Base-by-base conservation (phyloP, 1,140 invertebrate species). In the Drosophila elegans region DNA sequence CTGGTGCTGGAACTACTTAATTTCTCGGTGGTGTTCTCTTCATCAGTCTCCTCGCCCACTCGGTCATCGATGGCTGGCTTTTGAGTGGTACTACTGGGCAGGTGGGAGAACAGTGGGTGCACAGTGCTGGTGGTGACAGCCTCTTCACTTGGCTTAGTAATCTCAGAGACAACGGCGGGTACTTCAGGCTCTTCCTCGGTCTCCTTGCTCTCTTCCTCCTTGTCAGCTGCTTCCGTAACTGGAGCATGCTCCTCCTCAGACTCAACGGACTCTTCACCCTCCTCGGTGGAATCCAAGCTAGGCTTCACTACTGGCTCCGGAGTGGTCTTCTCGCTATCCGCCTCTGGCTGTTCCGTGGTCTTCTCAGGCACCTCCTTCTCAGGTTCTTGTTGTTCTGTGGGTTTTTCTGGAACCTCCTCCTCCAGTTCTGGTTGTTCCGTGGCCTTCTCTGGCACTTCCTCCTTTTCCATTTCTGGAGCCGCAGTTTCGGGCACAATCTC, bases 41-140 rank as follows among this genome's bases (percentile, higher is more conserved):
- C 74, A 3, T 49, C 74, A 3, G 46, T 41, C 5, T 75, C 74
- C 3, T 57, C 72, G 27, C 74, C 75, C 10, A 91, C 38, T 16
- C 84, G 63, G 3, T 83, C 77, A 45, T 72, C 77, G n/a, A 85
- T 67, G 12, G 21, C 25, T 25, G 83, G 81, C 6, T 45, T n/a
- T 51, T 64, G 66, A 34, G 83, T 74, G 51, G 74, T 66, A 62
- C 78, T 76, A 73, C 78, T 73, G 21, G 64, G 44, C 25, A 74
- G 55, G 21, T 90, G 78, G 25, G 71, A 38, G 60, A 91, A 91
- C 10, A 91, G 74, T 51, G 90, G 90, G 60, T 91, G 90, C 6
- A 60, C 29, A 10, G 90, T 91, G 3, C 86, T 82, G 38, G 60
- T 82, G 34, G 62, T 36, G 27, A 12, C 52, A n/a, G 49, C 53